Conservation (phyloP, 2,888 invertebrate genomes). For the Conchocele bisecta region DNA sequence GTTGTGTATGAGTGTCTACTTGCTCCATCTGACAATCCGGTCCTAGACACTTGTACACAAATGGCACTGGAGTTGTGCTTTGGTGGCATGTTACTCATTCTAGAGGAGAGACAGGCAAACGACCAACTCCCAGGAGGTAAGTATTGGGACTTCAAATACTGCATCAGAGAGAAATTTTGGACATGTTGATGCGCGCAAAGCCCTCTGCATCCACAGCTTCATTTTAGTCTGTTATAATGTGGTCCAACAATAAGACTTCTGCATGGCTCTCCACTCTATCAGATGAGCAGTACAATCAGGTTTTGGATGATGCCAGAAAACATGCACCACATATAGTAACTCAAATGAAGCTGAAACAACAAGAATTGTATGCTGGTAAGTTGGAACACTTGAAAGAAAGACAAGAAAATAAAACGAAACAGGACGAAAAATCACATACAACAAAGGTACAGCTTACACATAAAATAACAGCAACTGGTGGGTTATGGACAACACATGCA, state of each 20-base stretch:
- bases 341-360: conserved; percentile 11
- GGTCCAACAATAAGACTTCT: conserved; percentile 37
- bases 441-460: conserved; percentile 3
- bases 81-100: conserved; percentile 31
- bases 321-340: background rate
- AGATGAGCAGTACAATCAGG: background rate
- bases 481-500: conserved; percentile 2
- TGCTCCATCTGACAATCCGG: conserved; percentile 1
- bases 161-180: conserved; percentile 2
- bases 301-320: conserved; percentile 26
- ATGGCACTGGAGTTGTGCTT: conserved; percentile 19
- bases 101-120: conserved; percentile 39
- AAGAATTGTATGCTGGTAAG: conserved; percentile 17
- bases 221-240: conserved; percentile 31
- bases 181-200: conserved; percentile 25
- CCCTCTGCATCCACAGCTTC: conserved; percentile 16
- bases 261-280: conserved; percentile 9
- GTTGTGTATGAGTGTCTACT: conserved; percentile 4
- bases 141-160: conserved; percentile 13
- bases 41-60: conserved; percentile 25
- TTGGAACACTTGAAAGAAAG: conserved; percentile 14
- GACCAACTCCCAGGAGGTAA: conserved; percentile 39
- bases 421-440: background rate
- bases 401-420: conserved; percentile 16
- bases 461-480: conserved; percentile 13